A percentile compares a stretch with the other conserved stretches of the same genome.
Conservation (phyloP, 2,888 invertebrate species). For the Lycia hirtaria region DNA sequence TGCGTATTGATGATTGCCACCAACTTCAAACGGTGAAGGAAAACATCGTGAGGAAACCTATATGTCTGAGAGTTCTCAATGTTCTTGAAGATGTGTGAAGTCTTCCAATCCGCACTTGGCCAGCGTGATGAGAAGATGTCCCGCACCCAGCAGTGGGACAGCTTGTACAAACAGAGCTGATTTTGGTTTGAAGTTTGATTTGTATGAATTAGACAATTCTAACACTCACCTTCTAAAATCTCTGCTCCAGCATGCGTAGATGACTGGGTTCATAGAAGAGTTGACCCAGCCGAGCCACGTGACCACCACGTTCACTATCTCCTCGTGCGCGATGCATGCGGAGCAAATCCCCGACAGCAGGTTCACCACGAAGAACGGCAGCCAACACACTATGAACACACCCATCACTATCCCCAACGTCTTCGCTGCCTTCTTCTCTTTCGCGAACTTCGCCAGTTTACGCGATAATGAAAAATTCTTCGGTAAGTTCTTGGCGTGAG, state of each 20-base stretch:
- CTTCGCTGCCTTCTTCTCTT: constrained; percentile 99
- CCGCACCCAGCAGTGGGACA: no score
- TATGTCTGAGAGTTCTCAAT: no score
- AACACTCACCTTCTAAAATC: constrained; percentile 94
- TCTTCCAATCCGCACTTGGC: no score
- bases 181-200: neutral
- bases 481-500: constrained; percentile 87
- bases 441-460: constrained; percentile 97
- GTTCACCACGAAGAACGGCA: constrained; percentile 98
- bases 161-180: no score
- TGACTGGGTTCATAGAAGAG: constrained; percentile 98
- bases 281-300: constrained; percentile 98
- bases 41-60: no score
- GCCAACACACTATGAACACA: constrained; percentile 98
- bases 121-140: no score
- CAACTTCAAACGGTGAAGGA: no score
- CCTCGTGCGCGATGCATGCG: constrained; percentile 94
- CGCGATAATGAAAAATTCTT: constrained; percentile 97
- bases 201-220: neutral
- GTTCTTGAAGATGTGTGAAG: no score
- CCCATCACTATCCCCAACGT: constrained; percentile 99
- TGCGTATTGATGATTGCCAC: no score
- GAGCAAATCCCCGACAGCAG: constrained; percentile 95
- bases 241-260: constrained; percentile 99
- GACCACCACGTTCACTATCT: constrained; percentile 94